Evolutionary conservation across 2,113 vertebrate species (phyloP).

Genomic region (Cyprinodon tularosa): DNA sequence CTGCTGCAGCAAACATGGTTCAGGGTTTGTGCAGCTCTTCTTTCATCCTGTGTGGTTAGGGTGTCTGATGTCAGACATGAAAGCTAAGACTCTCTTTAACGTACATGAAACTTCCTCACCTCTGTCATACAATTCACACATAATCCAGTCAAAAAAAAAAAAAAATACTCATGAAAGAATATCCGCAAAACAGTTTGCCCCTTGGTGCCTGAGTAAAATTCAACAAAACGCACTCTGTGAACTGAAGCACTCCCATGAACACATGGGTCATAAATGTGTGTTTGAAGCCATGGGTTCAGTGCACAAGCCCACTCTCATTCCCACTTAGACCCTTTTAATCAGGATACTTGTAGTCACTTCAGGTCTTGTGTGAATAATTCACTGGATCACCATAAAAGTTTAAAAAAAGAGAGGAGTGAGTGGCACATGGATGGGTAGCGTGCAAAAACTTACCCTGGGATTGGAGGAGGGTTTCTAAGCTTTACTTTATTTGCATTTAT

Average conservation of each 20-base stretch:
- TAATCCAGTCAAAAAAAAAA: not conserved
- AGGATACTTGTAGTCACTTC: slow-evolving; percentile 28
- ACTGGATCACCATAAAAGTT: slow-evolving; percentile 61
- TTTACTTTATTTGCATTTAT: slow-evolving; percentile 54
- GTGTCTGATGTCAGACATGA: slow-evolving; percentile 12
- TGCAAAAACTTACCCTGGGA: slow-evolving; percentile 38
- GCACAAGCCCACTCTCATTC: not conserved
- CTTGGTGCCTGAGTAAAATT: not conserved
- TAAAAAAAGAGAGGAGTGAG: slow-evolving; percentile 33
- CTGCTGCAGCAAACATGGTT: not conserved
- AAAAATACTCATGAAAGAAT: not conserved
- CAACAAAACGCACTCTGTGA: not conserved
- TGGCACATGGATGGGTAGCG: slow-evolving; percentile 43
- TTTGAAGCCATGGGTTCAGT: not conserved
- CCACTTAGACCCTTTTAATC: slow-evolving; percentile 18
- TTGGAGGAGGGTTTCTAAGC: slow-evolving; percentile 35
- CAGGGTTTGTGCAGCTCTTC: not conserved
- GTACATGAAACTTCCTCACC: slow-evolving; percentile 11
- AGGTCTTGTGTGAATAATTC: slow-evolving; percentile 54
- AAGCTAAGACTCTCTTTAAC: not conserved
- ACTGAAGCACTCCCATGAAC: not conserved
- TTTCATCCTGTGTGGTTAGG: slow-evolving; percentile 26
- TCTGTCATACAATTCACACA: not conserved
- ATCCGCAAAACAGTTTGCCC: not conserved
- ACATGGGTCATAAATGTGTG: not conserved